Evolutionary conservation across 2,888 invertebrate genomes (phyloP).

Genomic region (Caenorhabditis angaria): DNA sequence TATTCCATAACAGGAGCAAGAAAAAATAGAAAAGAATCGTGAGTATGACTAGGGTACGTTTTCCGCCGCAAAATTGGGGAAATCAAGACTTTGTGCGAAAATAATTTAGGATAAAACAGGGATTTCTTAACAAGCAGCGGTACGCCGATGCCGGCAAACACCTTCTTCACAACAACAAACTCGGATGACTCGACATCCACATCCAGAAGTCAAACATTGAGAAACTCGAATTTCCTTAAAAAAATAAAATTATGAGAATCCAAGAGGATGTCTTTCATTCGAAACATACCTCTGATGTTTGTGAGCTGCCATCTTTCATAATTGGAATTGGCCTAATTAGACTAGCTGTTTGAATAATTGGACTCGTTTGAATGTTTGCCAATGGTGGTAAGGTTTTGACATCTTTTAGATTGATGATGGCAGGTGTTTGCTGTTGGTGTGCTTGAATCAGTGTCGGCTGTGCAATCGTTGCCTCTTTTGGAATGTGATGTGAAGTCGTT

Average conservation of each 20-base stretch:
- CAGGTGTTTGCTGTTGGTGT: slow-evolving; percentile 11
- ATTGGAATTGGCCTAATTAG: slow-evolving; percentile 33
- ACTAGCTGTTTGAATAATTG: slow-evolving; percentile 37
- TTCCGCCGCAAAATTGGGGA: neutral
- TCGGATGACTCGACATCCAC: slow-evolving; percentile 62
- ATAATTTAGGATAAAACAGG: neutral
- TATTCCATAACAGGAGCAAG: neutral
- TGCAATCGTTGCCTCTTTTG: slow-evolving; percentile 38
- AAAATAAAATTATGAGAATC: slow-evolving; percentile 9
- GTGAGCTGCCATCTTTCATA: slow-evolving; percentile 33
- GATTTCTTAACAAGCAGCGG: slow-evolving; percentile 27
- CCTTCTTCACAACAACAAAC: slow-evolving; percentile 66
- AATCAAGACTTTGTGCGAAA: neutral
- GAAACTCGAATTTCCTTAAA: slow-evolving; percentile 54
- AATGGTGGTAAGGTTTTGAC: slow-evolving; percentile 36
- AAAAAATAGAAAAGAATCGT: neutral
- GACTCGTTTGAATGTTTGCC: slow-evolving; percentile 38
- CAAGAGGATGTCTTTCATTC: neutral
- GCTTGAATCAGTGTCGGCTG: slow-evolving; percentile 13
- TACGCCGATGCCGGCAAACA: slow-evolving; percentile 43
- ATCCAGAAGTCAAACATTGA: slow-evolving; percentile 51
- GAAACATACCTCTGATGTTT: slow-evolving; percentile 45
- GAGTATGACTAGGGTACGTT: slow-evolving; percentile 1
- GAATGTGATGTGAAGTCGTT: too few relatives aligned
- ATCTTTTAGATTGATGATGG: slow-evolving; percentile 31